Conservation (phyloP, 2,888 invertebrate genomes). For the Acleris emargana region DNA sequence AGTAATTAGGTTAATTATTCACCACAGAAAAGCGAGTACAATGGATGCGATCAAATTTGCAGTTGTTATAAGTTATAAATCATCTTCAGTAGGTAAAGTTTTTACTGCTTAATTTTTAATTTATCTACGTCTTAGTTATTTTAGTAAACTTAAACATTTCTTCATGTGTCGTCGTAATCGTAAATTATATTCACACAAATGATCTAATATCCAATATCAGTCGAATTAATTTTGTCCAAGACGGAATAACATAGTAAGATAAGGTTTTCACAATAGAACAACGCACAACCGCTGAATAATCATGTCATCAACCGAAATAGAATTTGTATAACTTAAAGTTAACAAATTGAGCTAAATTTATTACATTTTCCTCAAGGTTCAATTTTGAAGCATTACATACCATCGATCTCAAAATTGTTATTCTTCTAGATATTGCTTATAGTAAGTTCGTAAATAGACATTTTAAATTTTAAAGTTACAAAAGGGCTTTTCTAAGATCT, state of each 20-base stretch:
- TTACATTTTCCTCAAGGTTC: conserved; percentile 49
- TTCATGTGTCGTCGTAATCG: conserved; percentile 14
- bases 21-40: conserved; percentile 64
- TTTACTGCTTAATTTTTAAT: neutral
- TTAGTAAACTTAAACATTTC: conserved; percentile 15
- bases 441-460: conserved; percentile 30
- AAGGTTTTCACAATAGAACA: conserved; percentile 60
- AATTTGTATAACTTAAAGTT: conserved; percentile 69
- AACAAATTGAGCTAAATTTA: conserved; percentile 73
- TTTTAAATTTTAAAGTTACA: conserved; percentile 25
- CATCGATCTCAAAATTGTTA: conserved; percentile 26
- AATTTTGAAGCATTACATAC: conserved; percentile 31
- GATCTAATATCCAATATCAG: conserved; percentile 57
- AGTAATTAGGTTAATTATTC: conserved; percentile 48
- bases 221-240: conserved; percentile 69
- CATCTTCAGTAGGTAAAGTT: neutral
- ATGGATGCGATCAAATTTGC: conserved; percentile 21
- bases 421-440: conserved; percentile 28
- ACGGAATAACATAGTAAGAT: conserved; percentile 68
- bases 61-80: no score
- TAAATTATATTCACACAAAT: conserved; percentile 49
- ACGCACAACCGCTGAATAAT: conserved; percentile 73
- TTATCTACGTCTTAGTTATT: conserved; percentile 15
- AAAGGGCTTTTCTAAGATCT: conserved; percentile 25
- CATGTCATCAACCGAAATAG: conserved; percentile 55